Percentiles rank a stretch among this genome's conserved stretches.
Evolutionary conservation across 2,888 invertebrate species (phyloP).

Genomic region (Folsomia candida): DNA sequence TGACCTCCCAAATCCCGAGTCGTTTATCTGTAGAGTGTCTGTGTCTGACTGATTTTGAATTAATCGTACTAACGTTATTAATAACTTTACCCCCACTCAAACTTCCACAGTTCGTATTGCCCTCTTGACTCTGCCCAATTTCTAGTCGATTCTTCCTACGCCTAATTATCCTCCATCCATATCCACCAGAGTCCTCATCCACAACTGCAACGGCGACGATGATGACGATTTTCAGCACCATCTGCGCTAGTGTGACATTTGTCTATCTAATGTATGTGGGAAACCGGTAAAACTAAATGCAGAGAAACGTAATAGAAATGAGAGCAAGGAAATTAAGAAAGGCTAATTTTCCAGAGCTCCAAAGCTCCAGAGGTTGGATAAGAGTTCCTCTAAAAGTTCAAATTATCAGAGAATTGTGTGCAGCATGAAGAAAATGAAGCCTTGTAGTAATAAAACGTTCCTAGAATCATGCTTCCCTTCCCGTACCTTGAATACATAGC

Average conservation of each 20-base stretch:
- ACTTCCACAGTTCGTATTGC: neutral
- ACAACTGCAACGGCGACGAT: neutral
- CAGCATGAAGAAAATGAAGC: neutral
- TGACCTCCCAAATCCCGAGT: slow-evolving; percentile 44
- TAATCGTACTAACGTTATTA: slow-evolving; percentile 34
- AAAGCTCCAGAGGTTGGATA: neutral
- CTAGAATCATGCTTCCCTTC: neutral
- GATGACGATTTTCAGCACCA: neutral
- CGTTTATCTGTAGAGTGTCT: slow-evolving; percentile 51
- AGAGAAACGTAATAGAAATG: neutral
- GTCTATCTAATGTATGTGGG: neutral
- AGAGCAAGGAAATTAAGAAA: neutral
- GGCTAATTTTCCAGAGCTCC: neutral
- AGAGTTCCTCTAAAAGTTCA: neutral
- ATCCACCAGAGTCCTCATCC: too few species aligned
- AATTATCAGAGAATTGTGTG: neutral
- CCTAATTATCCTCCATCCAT: neutral
- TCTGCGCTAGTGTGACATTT: slow-evolving; percentile 1
- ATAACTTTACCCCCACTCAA: slow-evolving; percentile 4
- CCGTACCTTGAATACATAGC: neutral
- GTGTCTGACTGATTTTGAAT: slow-evolving; percentile 49
- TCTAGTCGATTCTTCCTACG: neutral
- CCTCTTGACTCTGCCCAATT: neutral
- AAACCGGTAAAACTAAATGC: neutral
- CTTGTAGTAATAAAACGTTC: neutral